Evolutionary conservation across 2,888 invertebrate species (phyloP).

Genomic region (Eilema sororculum): DNA sequence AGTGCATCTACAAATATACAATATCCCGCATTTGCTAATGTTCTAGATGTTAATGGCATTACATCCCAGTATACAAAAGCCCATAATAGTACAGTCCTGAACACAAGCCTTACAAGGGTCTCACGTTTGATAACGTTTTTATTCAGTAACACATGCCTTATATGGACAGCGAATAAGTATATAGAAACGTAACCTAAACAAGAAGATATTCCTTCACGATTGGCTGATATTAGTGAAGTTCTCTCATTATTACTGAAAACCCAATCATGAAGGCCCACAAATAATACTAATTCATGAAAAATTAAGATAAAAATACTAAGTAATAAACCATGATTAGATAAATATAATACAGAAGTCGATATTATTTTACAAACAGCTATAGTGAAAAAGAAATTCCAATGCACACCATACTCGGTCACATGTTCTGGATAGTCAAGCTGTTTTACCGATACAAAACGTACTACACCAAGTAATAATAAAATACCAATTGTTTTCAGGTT

Average conservation of each 20-base stretch:
- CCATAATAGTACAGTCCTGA: slow-evolving; percentile 70
- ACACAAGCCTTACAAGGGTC: slow-evolving; percentile 53
- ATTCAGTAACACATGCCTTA: slow-evolving; percentile 86
- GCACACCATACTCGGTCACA: slow-evolving; percentile 97
- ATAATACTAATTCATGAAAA: slow-evolving; percentile 90
- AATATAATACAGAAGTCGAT: slow-evolving; percentile 88
- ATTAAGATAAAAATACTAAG: slow-evolving; percentile 86
- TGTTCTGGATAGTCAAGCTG: slow-evolving; percentile 94
- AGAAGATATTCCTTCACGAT: slow-evolving; percentile 96
- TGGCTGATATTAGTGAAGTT: slow-evolving; percentile 90
- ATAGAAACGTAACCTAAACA: slow-evolving; percentile 94
- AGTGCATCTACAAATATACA: slow-evolving; percentile 91
- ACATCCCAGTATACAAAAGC: slow-evolving; percentile 77
- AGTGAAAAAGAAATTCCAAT: slow-evolving; percentile 99
- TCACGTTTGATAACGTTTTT: slow-evolving; percentile 57
- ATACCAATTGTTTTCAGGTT: slow-evolving; percentile 71
- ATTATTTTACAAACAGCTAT: slow-evolving; percentile 93
- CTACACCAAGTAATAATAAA: slow-evolving; percentile 87
- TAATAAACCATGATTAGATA: slow-evolving; percentile 84
- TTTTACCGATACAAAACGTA: slow-evolving; percentile 88
- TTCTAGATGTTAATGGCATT: slow-evolving; percentile 90
- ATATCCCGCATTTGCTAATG: slow-evolving; percentile 94
- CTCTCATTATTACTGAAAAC: slow-evolving; percentile 88
- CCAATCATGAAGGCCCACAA: slow-evolving; percentile 89
- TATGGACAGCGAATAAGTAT: slow-evolving; percentile 91